Evolutionary conservation across 2,888 invertebrate species (phyloP), one percentile per base, ranked within the genome.

Genomic region (Tetramorium bicarinatum): DNA sequence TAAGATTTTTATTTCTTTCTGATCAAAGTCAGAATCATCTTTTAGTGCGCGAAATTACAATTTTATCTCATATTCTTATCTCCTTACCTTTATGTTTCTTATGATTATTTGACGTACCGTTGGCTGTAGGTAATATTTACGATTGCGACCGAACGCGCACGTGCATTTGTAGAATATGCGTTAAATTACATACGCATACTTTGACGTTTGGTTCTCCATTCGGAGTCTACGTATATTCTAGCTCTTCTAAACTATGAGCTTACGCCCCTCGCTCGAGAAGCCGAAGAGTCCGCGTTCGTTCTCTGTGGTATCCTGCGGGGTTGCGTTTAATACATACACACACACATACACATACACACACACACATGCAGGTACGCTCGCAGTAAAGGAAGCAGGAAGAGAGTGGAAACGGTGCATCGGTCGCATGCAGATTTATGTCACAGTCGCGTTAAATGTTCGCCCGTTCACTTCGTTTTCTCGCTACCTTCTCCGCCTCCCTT

Each of bases 401-500:
- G 75, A 85, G 74, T 62, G 71, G 44, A 75, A 67, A 21, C 74
- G 34, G 62, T 38, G 80, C 91, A 92, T 92, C 88, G 91, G 87
- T 85, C 88, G 89, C 83, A 88, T 89, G 91, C 90, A 93, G 93
- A 92, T 93, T 93, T 92, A 93, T 92, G 91, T 91, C 89, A 90
- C 87, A 89, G 91, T 88, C 87, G 91, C 88, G 91, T 90, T 92
- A 93, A 92, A 93, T 90, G 91, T 92, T 89, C 85, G 83, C 90
- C 89, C 89, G 87, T 91, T 92, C 91, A 85, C 71, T 84, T 54
- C 38, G 52, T 29, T 49, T 54, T 69, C 76, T 47, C 52, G n/a
- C 34, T 38, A 34, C 9, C 38, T 15, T 34, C 52, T 54, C 25
- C 18, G 11, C 6, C n/a, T 13, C 47, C 34, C 11, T 21, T 18